Percentiles rank a stretch among this genome's conserved stretches.
Evolutionary conservation across 1,140 invertebrate species (phyloP).

Genomic region (Aporrectodea caliginosa): DNA sequence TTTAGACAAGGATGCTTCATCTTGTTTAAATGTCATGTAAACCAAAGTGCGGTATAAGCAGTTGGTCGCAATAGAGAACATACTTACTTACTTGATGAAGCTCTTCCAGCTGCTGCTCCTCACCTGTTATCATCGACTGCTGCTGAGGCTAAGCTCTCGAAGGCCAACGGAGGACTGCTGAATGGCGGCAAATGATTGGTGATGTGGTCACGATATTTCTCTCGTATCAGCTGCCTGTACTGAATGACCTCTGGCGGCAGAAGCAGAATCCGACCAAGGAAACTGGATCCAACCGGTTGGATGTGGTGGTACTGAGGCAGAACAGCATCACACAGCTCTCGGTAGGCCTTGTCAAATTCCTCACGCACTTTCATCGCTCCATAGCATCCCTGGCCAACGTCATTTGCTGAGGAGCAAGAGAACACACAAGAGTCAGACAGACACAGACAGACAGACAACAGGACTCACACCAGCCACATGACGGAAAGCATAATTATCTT

Average conservation of each 20-base stretch:
- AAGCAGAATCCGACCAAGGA: slow-evolving; percentile 81
- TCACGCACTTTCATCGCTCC: slow-evolving; percentile 82
- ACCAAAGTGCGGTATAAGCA: too few species aligned
- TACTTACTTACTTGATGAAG: too few species aligned
- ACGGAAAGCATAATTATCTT: too few species aligned
- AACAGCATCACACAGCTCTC: slow-evolving; percentile 75
- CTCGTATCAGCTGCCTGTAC: slow-evolving; percentile 66
- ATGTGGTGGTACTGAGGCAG: slow-evolving; percentile 44
- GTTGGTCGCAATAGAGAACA: too few species aligned
- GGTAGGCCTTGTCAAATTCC: slow-evolving; percentile 93
- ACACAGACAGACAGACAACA: too few species aligned
- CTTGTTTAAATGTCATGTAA: too few species aligned
- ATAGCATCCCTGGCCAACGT: slow-evolving; percentile 95
- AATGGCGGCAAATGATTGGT: slow-evolving; percentile 20
- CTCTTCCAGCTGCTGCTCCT: background rate
- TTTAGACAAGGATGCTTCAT: too few species aligned
- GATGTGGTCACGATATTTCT: slow-evolving; percentile 35
- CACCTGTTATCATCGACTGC: background rate
- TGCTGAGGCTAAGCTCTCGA: background rate
- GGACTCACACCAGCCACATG: too few species aligned
- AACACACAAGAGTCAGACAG: too few species aligned
- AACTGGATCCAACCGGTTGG: slow-evolving; percentile 50
- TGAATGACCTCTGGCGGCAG: slow-evolving; percentile 90
- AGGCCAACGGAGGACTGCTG: background rate
- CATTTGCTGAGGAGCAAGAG: slow-evolving; percentile 63